Base-by-base conservation (phyloP, 2,797 vertebrate species). In the Leuciscus waleckii region DNA sequence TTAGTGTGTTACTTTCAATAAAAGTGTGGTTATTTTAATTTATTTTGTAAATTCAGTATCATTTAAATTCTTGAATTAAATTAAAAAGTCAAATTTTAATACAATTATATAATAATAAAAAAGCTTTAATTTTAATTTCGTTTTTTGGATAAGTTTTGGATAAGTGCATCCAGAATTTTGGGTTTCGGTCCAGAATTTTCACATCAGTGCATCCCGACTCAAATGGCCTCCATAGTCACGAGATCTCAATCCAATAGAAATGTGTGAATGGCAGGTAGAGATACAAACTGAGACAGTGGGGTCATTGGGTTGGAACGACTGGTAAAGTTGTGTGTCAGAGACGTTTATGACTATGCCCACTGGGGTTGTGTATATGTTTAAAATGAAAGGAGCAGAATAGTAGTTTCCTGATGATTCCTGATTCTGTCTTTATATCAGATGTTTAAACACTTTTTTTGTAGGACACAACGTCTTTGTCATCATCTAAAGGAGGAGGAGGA, bases 401-500 rank as follows among this genome's bases (percentile, higher is more conserved):
- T 61, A 61, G 13, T 63, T 26, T 29, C 26, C 4, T 46, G 14
- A 7, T 29, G 61, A 29, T 29, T 29, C 14, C 14, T 17, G 61
- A 32, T 32, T 65, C 61, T 17, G 26, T 29, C 26, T 29, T 7
- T 29, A 63, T 29, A 29, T 32, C 0, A 63, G 3, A 75, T 26
- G 5, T 29, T 2, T 5, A 46, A 5, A 29, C 69, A 14, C 14
- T 54, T 73, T 11, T 69, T 73, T 79, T 89, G 41, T 92, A 99
- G 98, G 98, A 99, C 90, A 98, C 98, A 86, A 98, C 98, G 7
- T 99, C 98, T 70, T 95, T 98, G 93, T 99, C 98, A 0, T 99
- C 98, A 2, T 99, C 98, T 35, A 99, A 99, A 95, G 98, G 98
- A n/a, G 96, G 96, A 5, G 95, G 96, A 0, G 93, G 95, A 0